Evolutionary conservation across 2,888 invertebrate genomes (phyloP).

Genomic region (Rhaphigaster nebulosa): DNA sequence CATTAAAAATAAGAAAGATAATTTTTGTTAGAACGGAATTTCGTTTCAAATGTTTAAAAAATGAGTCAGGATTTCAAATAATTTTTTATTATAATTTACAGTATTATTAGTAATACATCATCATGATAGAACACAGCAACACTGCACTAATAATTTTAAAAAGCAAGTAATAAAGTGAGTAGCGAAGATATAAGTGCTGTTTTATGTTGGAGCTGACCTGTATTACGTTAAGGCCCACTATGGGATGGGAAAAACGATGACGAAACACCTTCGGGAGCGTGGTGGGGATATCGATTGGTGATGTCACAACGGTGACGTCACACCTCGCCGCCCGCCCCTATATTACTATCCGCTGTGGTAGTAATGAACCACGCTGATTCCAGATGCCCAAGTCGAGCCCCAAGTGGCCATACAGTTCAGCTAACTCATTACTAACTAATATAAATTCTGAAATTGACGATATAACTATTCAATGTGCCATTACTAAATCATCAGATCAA

Average conservation of each 20-base stretch:
- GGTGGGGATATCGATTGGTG: conserved; percentile 40
- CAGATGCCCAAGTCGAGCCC: neutral
- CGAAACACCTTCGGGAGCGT: neutral
- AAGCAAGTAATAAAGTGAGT: neutral
- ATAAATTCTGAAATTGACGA: neutral
- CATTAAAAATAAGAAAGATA: too few species aligned
- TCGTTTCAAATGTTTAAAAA: too few species aligned
- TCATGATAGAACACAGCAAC: neutral
- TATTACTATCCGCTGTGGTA: neutral
- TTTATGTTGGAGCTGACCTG: conserved; percentile 27
- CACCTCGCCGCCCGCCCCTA: neutral
- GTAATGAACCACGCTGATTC: conserved; percentile 25
- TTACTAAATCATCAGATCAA: neutral
- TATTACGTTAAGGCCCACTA: conserved; percentile 9
- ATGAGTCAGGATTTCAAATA: too few species aligned
- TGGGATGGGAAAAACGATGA: neutral
- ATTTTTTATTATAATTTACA: too few species aligned
- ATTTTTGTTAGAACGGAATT: too few species aligned
- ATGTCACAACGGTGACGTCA: conserved; percentile 33
- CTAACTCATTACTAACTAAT: neutral
- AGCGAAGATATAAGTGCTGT: neutral
- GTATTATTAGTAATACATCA: too few species aligned
- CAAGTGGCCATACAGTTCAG: neutral
- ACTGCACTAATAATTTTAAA: neutral
- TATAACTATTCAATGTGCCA: neutral